Evolutionary conservation across 2,888 invertebrate genomes (phyloP).

Genomic region (Saturnia japonica): DNA sequence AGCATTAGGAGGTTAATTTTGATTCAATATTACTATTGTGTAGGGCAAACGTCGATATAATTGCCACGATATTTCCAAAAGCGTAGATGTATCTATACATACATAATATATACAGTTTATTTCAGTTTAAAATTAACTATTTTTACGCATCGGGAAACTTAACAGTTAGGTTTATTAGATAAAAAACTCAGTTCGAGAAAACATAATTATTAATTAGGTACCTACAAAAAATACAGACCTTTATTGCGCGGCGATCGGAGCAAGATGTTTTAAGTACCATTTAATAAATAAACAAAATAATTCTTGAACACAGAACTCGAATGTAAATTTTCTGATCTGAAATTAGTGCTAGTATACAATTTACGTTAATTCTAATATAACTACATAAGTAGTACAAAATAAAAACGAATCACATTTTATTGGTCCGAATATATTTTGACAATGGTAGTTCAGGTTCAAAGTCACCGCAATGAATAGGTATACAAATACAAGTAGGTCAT

Average conservation of each 20-base stretch:
- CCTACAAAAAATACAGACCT: background rate
- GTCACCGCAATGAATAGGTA: background rate
- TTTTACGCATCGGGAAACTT: background rate
- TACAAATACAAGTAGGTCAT: background rate
- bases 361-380: no score
- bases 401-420: background rate
- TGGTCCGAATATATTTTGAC: background rate
- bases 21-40: background rate
- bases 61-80: background rate
- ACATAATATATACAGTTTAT: no score
- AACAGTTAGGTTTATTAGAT: background rate
- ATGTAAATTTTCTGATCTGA: background rate
- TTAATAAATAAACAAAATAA: background rate
- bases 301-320: background rate
- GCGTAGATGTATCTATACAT: background rate
- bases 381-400: background rate
- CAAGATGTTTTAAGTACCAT: background rate
- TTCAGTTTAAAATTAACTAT: background rate
- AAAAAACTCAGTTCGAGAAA: background rate
- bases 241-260: background rate
- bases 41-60: slow-evolving; percentile 4
- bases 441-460: background rate
- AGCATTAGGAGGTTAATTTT: background rate
- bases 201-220: no score
- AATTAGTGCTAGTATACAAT: background rate